These are phyloP conservation scores for Pseudomyrmex cubaensis DNA, from an alignment of 1,140 invertebrate genomes.

Conservation along the genomic window DNA sequence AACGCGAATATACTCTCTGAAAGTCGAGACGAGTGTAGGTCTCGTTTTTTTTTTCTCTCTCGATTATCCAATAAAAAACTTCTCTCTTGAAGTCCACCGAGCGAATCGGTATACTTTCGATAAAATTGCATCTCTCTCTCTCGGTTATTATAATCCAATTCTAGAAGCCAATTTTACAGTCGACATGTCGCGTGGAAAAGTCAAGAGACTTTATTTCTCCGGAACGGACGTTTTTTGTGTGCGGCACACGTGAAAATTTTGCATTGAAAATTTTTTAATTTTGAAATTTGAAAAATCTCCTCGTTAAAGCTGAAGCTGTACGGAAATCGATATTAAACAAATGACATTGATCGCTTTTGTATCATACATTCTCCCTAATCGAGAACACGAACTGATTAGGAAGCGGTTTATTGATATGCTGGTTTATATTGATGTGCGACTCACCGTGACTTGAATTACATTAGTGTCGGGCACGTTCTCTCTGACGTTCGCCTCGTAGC, in stretches of 20 bases:
- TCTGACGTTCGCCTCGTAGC: conserved; percentile 92
- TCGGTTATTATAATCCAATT: conserved; percentile 26
- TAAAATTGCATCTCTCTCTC: conserved; percentile 14
- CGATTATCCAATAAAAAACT: conserved; percentile 26
- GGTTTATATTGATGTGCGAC: not conserved
- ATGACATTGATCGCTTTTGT: not conserved
- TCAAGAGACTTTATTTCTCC: not conserved
- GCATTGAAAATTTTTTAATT: no score
- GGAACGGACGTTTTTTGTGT: not conserved
- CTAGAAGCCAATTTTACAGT: conserved; percentile 16
- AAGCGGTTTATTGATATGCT: not conserved
- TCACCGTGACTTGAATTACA: conserved; percentile 90
- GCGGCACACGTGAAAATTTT: no score
- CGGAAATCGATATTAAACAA: not conserved
- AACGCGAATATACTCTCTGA: not conserved
- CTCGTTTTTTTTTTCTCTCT: not conserved
- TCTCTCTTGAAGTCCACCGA: not conserved
- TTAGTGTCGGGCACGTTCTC: conserved; percentile 93
- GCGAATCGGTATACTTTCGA: not conserved
- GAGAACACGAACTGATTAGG: not conserved
- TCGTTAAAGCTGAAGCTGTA: not conserved
- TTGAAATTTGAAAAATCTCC: no score
- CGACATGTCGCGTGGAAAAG: not conserved
- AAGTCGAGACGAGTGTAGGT: conserved; percentile 16
- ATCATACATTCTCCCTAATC: conserved; percentile 9